These are phyloP conservation scores for Zygogramma bicolorata DNA, from an alignment of 2,888 invertebrate species.

Conservation along the genomic window DNA sequence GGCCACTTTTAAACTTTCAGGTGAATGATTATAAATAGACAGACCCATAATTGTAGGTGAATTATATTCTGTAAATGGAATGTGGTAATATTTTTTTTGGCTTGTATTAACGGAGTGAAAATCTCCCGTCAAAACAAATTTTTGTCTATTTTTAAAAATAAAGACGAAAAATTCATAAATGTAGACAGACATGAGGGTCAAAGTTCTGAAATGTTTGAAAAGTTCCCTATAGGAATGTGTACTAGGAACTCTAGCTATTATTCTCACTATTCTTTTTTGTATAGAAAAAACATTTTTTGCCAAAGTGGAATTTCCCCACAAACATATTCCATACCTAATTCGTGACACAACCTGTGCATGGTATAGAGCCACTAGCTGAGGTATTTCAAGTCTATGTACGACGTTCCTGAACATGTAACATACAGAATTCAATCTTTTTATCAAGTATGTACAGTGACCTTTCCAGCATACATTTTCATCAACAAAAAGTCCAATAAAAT, in stretches of 20 bases:
- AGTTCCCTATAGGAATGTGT: background rate
- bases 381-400: background rate
- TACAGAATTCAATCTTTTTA: background rate
- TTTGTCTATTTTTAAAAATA: background rate
- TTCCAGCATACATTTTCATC: background rate
- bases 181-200: background rate
- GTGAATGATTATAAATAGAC: too few species aligned
- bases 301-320: background rate
- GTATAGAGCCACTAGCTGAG: conserved; percentile 1
- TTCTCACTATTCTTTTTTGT: background rate
- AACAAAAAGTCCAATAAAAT: conserved; percentile 1
- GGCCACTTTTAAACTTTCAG: too few species aligned
- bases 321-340: conserved; percentile 1
- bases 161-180: background rate
- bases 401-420: background rate
- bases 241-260: background rate
- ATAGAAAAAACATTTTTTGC: background rate
- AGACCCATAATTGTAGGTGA: too few species aligned
- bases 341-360: background rate
- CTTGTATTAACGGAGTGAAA: background rate
- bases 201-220: background rate
- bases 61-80: too few species aligned
- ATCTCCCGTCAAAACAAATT: background rate
- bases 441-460: background rate
- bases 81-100: too few species aligned